These are phyloP conservation scores for Phalloptychus januarius DNA, from an alignment of 2,797 vertebrate genomes.

Conservation along the genomic window DNA sequence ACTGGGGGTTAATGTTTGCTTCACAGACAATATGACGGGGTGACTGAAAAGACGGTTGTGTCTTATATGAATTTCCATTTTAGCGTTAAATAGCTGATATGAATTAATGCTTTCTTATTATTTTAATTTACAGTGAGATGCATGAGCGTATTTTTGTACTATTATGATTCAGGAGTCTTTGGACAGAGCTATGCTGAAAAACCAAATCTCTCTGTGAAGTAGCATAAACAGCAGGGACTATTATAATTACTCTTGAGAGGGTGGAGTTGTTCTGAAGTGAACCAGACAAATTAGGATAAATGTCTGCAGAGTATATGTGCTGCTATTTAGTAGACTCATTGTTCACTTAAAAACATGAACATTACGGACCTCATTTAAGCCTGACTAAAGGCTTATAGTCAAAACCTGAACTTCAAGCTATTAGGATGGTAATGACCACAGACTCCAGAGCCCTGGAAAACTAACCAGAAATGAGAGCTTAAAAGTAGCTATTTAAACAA, in stretches of 20 bases:
- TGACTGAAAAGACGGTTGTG: too few relatives aligned
- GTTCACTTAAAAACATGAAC: slow-evolving; percentile 56
- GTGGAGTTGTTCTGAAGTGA: slow-evolving; percentile 38
- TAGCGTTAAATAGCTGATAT: background rate
- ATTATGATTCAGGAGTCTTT: background rate
- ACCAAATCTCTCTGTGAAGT: background rate
- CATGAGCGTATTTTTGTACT: background rate
- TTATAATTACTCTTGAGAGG: slow-evolving; percentile 17
- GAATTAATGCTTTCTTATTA: background rate
- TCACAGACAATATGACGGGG: too few relatives aligned
- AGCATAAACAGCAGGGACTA: slow-evolving; percentile 13
- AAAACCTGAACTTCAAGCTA: slow-evolving; percentile 61
- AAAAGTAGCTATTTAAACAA: slow-evolving; percentile 53
- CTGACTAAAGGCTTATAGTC: slow-evolving; percentile 59
- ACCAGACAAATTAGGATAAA: slow-evolving; percentile 45
- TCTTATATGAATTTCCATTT: background rate
- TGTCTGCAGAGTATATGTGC: slow-evolving; percentile 38
- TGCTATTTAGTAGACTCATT: slow-evolving; percentile 46
- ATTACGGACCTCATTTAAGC: slow-evolving; percentile 63
- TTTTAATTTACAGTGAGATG: background rate
- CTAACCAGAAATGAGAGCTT: slow-evolving; percentile 57
- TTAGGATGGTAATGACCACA: slow-evolving; percentile 63
- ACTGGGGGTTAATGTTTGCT: too few relatives aligned
- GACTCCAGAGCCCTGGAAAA: slow-evolving; percentile 50
- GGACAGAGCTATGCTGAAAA: background rate